Percentiles rank a stretch among this genome's conserved stretches.
Conservation (phyloP, 2,888 invertebrate genomes). For the Drosophila mettleri region DNA sequence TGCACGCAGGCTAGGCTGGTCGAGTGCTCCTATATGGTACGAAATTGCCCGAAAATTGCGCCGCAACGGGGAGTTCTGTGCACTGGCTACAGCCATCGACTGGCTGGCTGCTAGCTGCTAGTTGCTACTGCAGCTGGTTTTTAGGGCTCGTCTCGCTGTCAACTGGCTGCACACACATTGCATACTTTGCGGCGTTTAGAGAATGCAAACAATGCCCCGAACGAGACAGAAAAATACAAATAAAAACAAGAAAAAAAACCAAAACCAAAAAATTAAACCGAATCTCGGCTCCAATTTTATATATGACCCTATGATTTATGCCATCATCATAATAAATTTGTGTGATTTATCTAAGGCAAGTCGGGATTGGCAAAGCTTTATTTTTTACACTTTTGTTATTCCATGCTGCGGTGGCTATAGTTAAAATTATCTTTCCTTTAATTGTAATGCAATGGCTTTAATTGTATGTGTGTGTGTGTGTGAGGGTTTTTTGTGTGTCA, state of each 20-base stretch:
- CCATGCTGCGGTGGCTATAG: conserved; percentile 46
- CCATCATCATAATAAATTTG: conserved; percentile 85
- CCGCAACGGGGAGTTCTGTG: conserved; percentile 63
- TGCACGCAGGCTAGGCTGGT: neutral
- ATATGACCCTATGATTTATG: conserved; percentile 80
- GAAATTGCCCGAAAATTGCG: conserved; percentile 53
- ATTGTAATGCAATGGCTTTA: conserved; percentile 46
- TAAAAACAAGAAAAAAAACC: conserved; percentile 4
- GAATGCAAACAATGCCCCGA: conserved; percentile 66
- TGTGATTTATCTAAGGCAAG: conserved; percentile 81
- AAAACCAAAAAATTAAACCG: conserved; percentile 17
- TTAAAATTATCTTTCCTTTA: conserved; percentile 46
- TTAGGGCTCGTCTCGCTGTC: conserved; percentile 21
- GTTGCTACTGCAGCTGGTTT: neutral
- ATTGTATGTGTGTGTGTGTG: conserved; percentile 7
- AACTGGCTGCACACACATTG: conserved; percentile 61
- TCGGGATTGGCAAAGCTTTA: conserved; percentile 15
- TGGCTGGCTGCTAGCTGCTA: conserved; percentile 18
- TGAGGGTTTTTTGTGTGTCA: conserved; percentile 18
- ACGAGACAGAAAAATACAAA: conserved; percentile 6
- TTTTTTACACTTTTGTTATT: conserved; percentile 7
- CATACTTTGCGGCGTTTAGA: conserved; percentile 73
- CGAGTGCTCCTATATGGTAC: conserved; percentile 23
- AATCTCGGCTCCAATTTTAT: conserved; percentile 62
- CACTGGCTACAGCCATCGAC: conserved; percentile 48